Conservation (phyloP, 2,888 invertebrate genomes). For the Drosophila phalerata region DNA sequence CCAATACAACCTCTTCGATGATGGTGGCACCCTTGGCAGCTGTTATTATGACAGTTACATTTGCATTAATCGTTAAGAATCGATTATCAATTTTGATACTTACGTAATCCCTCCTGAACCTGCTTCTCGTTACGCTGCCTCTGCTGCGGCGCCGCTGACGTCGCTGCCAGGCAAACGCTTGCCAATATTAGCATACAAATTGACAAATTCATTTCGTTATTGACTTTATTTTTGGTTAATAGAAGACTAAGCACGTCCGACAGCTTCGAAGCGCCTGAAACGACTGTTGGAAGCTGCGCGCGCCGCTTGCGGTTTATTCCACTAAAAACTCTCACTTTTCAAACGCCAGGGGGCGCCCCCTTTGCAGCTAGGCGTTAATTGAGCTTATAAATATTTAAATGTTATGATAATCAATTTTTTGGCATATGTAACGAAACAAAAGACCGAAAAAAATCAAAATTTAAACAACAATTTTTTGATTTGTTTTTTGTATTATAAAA, state of each 20-base stretch:
- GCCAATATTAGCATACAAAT: conserved; percentile 58
- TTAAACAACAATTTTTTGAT: conserved; percentile 26
- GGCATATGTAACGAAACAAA: conserved; percentile 64
- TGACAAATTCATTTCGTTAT: conserved; percentile 62
- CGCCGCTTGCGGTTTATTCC: conserved; percentile 41
- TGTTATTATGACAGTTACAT: conserved; percentile 31
- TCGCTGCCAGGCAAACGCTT: conserved; percentile 53
- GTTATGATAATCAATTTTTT: conserved; percentile 48
- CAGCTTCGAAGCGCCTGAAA: conserved; percentile 34
- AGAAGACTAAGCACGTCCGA: conserved; percentile 64
- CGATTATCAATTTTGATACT: conserved; percentile 49
- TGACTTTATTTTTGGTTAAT: conserved; percentile 10
- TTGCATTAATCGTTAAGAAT: conserved; percentile 8
- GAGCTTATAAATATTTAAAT: conserved; percentile 68
- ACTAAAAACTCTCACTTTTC: conserved; percentile 71
- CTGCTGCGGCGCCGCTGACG: conserved; percentile 62
- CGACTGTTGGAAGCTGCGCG: conserved; percentile 54
- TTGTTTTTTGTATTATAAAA: conserved; percentile 40
- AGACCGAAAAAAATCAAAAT: conserved; percentile 24
- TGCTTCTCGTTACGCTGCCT: conserved; percentile 77
- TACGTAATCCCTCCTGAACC: conserved; percentile 75
- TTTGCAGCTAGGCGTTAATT: conserved; percentile 49
- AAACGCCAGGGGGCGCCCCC: conserved; percentile 59
- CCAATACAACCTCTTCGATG: conserved; percentile 86
- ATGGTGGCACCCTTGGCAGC: conserved; percentile 78